Evolutionary conservation across 1,140 invertebrate genomes (phyloP).

Genomic region (Anastrepha ludens): DNA sequence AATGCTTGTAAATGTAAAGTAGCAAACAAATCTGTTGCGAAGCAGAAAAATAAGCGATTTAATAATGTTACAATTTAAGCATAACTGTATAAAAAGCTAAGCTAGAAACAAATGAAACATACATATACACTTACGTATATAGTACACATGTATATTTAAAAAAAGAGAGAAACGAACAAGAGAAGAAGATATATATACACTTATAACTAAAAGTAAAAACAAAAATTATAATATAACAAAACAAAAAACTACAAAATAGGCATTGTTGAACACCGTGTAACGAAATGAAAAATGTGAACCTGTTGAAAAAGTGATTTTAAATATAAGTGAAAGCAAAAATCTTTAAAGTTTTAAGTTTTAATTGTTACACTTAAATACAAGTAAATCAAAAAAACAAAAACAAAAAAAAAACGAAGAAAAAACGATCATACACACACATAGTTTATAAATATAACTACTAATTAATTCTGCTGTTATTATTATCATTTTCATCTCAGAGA

Average conservation of each 20-base stretch:
- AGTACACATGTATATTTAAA: neutral
- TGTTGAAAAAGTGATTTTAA: constrained; percentile 58
- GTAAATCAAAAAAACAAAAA: neutral
- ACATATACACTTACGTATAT: neutral
- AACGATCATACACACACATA: constrained; percentile 63
- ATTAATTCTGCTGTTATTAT: constrained; percentile 48
- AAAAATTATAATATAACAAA: constrained; percentile 22
- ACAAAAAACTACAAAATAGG: constrained; percentile 47
- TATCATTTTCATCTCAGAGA: constrained; percentile 56
- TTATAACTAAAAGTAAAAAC: neutral
- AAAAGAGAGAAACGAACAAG: neutral
- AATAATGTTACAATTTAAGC: neutral
- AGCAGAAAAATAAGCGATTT: too few species aligned
- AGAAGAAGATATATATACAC: neutral
- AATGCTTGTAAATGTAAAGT: too few species aligned
- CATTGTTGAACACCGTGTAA: constrained; percentile 57
- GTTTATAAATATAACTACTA: constrained; percentile 51
- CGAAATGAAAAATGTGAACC: constrained; percentile 51
- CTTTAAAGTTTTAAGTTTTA: constrained; percentile 55
- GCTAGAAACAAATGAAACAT: neutral
- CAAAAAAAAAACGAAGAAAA: neutral
- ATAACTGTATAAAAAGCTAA: neutral
- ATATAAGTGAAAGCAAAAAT: constrained; percentile 52
- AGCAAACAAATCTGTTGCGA: too few species aligned
- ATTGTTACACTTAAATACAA: constrained; percentile 47